Conservation (phyloP, 2,113 vertebrate genomes). For the Zosterops borbonicus region DNA sequence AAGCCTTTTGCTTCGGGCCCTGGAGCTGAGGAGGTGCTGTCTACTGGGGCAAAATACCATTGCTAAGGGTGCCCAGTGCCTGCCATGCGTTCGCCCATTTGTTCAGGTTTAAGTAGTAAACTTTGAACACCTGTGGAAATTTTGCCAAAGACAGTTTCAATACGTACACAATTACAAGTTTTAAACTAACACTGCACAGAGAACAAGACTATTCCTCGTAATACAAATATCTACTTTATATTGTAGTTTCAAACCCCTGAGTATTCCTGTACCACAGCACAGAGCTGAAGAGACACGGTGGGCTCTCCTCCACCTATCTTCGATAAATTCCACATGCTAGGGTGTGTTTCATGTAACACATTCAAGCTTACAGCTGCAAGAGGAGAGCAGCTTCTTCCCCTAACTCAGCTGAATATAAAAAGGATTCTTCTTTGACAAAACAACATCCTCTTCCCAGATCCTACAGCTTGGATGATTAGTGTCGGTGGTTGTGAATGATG, state of each 20-base stretch:
- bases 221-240: constrained; percentile 74
- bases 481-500: background rate
- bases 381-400: constrained; percentile 29
- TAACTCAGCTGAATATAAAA: constrained; percentile 6
- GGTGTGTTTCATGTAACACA: constrained; percentile 44
- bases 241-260: constrained; percentile 80
- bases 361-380: constrained; percentile 50
- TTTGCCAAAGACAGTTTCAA: constrained; percentile 73
- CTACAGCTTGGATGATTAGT: background rate
- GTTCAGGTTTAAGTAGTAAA: constrained; percentile 80
- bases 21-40: background rate
- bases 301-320: constrained; percentile 63
- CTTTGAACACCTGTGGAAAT: constrained; percentile 80
- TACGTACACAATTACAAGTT: constrained; percentile 70
- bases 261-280: constrained; percentile 78
- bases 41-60: background rate
- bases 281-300: constrained; percentile 69
- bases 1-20: background rate
- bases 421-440: background rate
- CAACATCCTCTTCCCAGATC: background rate
- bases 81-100: constrained; percentile 52
- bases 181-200: constrained; percentile 80
- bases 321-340: constrained; percentile 20
- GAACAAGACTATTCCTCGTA: constrained; percentile 70
- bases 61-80: constrained; percentile 10